Evolutionary conservation across 2,113 vertebrate species (phyloP).

Genomic region (Lichenostomus cassidix): DNA sequence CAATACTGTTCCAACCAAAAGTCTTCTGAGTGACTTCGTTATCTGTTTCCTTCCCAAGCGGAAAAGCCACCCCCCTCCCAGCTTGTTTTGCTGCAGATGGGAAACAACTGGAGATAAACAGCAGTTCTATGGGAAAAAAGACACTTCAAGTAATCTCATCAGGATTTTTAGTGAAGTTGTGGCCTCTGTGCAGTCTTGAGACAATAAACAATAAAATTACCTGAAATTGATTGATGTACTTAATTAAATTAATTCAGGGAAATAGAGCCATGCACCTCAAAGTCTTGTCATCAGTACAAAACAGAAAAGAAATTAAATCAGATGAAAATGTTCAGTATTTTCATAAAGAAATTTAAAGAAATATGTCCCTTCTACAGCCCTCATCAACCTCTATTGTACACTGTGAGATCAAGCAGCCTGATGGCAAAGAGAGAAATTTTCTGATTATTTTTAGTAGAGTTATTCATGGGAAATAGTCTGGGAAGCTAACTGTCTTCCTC

Average conservation of each 20-base stretch:
- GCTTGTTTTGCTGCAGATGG: constrained; percentile 43
- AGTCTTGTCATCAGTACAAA: background rate
- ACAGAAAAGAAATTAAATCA: background rate
- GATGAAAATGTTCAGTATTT: background rate
- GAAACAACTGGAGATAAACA: constrained; percentile 70
- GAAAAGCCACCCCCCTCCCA: constrained; percentile 23
- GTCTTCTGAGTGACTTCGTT: constrained; percentile 50
- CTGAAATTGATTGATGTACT: background rate
- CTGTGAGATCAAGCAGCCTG: background rate
- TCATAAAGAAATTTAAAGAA: background rate
- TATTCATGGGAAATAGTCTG: background rate
- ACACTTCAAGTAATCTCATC: constrained; percentile 30
- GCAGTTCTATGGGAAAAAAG: constrained; percentile 31
- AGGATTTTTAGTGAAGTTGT: background rate
- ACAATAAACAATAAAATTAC: background rate
- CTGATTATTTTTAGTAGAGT: background rate
- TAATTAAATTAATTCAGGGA: background rate
- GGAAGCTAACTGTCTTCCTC: background rate
- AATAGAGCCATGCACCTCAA: background rate
- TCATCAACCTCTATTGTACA: background rate
- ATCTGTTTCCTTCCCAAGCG: constrained; percentile 66
- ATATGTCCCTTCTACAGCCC: background rate
- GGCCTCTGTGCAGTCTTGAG: background rate
- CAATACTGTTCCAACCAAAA: constrained; percentile 11
- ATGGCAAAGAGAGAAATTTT: background rate